phyloP scores from a whole-genome alignment of 2,797 vertebrate genomes.

The Crocidura indochinensis region DNA sequence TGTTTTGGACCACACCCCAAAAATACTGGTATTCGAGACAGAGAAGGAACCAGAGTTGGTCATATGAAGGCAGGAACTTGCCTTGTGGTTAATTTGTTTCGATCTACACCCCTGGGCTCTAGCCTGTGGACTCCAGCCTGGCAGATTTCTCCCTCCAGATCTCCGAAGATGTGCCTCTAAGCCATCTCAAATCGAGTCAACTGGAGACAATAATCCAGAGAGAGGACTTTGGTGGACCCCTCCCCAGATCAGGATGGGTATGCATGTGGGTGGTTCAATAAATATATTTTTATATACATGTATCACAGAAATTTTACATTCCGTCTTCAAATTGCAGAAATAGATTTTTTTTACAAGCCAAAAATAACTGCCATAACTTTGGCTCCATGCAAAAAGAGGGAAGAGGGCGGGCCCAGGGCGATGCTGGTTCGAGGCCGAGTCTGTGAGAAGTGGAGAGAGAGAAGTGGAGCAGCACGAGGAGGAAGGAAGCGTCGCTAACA shows the following conservation, averaged over 20 bases:
- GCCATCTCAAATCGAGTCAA: conserved; percentile 29
- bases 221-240: conserved; percentile 94
- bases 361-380: conserved; percentile 95
- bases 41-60: no score
- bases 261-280: conserved; percentile 98
- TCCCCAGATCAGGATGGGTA: conserved; percentile 96
- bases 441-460: conserved; percentile 92
- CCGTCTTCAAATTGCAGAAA: conserved; percentile 91
- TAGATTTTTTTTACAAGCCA: conserved; percentile 96
- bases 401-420: conserved; percentile 80
- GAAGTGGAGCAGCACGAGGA: no score
- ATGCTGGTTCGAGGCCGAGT: conserved; percentile 90
- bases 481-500: no score
- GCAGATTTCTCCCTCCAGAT: no score
- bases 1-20: no score
- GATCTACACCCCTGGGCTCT: no score
- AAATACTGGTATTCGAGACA: no score
- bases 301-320: conserved; percentile 99
- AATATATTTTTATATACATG: conserved; percentile 99
- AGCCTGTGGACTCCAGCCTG: no score
- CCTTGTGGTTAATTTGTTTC: no score
- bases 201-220: conserved; percentile 93
- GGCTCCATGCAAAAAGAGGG: conserved; percentile 94
- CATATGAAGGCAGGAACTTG: no score
- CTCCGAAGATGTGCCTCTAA: no score